These are phyloP conservation scores for Rana temporaria DNA, from an alignment of 2,113 vertebrate species.

Conservation along the genomic window DNA sequence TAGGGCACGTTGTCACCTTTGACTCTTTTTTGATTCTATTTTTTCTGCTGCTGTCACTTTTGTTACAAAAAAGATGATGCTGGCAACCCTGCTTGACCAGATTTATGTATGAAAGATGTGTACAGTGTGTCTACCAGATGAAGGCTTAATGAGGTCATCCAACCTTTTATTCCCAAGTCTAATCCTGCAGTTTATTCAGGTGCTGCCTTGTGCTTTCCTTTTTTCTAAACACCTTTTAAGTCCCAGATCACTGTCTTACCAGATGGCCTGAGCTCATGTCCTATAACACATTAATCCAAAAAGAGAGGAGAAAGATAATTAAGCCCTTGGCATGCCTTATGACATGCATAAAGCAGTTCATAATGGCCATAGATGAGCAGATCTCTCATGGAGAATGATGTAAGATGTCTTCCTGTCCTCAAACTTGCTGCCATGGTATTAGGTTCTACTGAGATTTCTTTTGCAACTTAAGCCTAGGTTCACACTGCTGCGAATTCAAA, in stretches of 20 bases:
- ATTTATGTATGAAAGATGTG: conserved; percentile 23
- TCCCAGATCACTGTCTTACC: conserved; percentile 22
- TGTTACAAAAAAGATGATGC: not conserved
- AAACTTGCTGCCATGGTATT: no score
- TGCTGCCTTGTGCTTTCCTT: conserved; percentile 27
- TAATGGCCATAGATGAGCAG: no score
- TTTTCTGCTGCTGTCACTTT: not conserved
- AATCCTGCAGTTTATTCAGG: conserved; percentile 46
- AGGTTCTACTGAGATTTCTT: no score
- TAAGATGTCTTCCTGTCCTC: no score
- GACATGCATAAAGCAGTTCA: not conserved
- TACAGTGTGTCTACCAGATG: conserved; percentile 40
- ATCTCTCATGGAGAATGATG: no score
- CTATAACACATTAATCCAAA: conserved; percentile 4
- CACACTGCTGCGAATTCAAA: no score
- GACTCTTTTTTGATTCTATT: not conserved
- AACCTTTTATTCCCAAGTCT: conserved; percentile 45
- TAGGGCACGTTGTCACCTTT: no score
- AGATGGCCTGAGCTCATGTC: conserved; percentile 38
- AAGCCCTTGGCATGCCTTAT: conserved; percentile 20
- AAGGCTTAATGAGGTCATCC: conserved; percentile 51
- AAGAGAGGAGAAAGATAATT: conserved; percentile 34
- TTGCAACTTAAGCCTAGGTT: no score
- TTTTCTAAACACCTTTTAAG: conserved; percentile 40
- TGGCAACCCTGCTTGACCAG: conserved; percentile 6